Evolutionary conservation across 2,888 invertebrate genomes (phyloP).

Genomic region (Phyllotreta cruciferae): DNA sequence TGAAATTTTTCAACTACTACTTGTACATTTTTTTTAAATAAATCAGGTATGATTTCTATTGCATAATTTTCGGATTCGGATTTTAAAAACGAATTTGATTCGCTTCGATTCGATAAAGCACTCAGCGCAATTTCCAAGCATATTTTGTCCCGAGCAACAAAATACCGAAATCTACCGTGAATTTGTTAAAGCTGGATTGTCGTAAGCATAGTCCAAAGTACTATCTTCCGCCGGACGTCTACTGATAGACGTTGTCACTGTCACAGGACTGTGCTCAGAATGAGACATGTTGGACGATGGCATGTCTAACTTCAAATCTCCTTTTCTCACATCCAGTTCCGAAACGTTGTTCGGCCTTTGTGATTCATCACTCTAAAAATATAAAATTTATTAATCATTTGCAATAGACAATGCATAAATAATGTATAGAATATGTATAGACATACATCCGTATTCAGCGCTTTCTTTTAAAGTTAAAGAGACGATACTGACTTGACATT

Average conservation of each 20-base stretch:
- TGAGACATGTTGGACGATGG: conserved; percentile 44
- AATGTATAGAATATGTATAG: not conserved
- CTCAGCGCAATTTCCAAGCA: not conserved
- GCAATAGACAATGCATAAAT: not conserved
- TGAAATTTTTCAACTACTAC: no score
- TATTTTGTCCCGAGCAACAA: not conserved
- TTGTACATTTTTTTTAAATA: no score
- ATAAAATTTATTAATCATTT: not conserved
- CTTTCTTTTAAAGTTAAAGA: no score
- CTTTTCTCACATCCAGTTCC: conserved; percentile 32
- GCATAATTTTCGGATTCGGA: no score
- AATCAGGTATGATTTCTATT: no score
- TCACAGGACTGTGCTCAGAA: conserved; percentile 60
- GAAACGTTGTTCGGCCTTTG: conserved; percentile 17
- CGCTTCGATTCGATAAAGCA: not conserved
- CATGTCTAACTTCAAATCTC: conserved; percentile 50
- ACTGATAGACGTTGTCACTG: conserved; percentile 74
- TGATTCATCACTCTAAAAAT: conserved; percentile 25
- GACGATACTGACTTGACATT: no score
- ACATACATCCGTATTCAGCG: no score
- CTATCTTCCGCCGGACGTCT: conserved; percentile 78
- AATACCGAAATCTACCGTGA: conserved; percentile 24
- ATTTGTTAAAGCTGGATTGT: conserved; percentile 72
- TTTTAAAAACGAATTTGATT: no score
- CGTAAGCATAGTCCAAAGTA: conserved; percentile 79